phyloP scores from a whole-genome alignment of 2,888 invertebrate species.

The Brenthis ino region DNA sequence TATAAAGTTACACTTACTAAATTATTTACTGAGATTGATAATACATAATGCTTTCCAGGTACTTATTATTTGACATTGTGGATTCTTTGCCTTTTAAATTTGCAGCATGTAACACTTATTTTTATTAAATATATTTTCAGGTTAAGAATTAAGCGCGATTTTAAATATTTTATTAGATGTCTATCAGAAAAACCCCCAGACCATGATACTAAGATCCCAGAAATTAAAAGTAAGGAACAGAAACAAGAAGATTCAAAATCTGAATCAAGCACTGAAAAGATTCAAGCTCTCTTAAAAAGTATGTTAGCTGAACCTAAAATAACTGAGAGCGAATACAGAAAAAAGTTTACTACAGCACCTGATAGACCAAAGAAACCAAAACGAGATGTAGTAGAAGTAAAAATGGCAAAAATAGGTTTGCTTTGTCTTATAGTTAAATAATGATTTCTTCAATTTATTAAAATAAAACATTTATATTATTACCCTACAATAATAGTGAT shows the following conservation, averaged over 20 bases:
- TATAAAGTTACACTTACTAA: no score
- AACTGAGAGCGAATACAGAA: conserved; percentile 63
- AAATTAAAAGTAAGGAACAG: conserved; percentile 45
- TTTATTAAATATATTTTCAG: conserved; percentile 35
- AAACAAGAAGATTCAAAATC: conserved; percentile 46
- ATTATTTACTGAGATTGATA: no score
- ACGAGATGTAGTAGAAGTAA: conserved; percentile 57
- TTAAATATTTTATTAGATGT: conserved; percentile 43
- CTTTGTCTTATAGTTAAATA: background rate
- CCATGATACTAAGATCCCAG: conserved; percentile 54
- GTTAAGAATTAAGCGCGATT: conserved; percentile 44
- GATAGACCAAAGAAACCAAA: conserved; percentile 54
- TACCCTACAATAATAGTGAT: no score
- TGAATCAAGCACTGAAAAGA: conserved; percentile 64
- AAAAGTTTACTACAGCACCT: conserved; percentile 65
- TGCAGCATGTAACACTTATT: background rate
- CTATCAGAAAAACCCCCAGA: conserved; percentile 52
- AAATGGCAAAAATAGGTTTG: conserved; percentile 69
- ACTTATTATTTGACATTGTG: background rate
- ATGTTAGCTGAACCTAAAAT: conserved; percentile 65
- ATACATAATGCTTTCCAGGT: conserved; percentile 41
- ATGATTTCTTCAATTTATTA: no score
- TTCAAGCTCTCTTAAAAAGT: conserved; percentile 68
- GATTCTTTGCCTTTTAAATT: background rate
- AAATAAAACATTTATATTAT: no score